Base-by-base conservation (phyloP, 1,140 invertebrate species). In the Gryllus bimaculatus region DNA sequence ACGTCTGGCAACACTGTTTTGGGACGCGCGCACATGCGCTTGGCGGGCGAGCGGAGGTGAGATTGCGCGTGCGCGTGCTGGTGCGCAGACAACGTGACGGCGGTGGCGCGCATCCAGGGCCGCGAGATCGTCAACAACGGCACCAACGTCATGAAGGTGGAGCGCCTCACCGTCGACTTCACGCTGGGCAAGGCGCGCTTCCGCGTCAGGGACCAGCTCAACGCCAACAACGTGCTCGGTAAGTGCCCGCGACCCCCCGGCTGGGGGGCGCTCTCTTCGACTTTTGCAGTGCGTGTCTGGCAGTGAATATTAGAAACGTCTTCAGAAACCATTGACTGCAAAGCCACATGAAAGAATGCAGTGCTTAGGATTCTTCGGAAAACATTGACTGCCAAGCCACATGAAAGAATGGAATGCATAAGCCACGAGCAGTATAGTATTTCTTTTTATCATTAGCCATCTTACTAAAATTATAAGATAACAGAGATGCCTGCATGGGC, bases 151-250 rank as follows among this genome's bases (percentile, higher is more conserved):
- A 90, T 93, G 90, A 88, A 87, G 81, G 90, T 92, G 2, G 88
- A 90, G 12, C 89, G 90, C 79, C 85, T 94, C 81, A 83, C 90
- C 8, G 88, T 93, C 4, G 92, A 94, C 84, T 94, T 94, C 84
- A 90, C 89, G 82, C 85, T 94, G 76, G 88, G 88, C 18, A 90
- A 90, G 73, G 90, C 92, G 6, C 86, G 91, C 82, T 93, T 94
- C 85, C 90, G 90, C 81, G 89, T 94, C 18, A 85, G 88, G 78
- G 93, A 94, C 81, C 87, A 90, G 2, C 85, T 93, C 74, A 94
- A 93, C 83, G 89, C 90, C 54, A 90, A 92, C 83, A 93, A 92
- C 81, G 89, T 94, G 74, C 91, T 94, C 82, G 92, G 92, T 89
- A 87, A 85, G 79, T 15, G 3, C 75, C 13, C 75, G 8, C 76